A percentile compares a stretch with the other conserved stretches of the same genome.
phyloP scores from a whole-genome alignment of 2,113 vertebrate genomes.

The Neopipo cinnamomea region DNA sequence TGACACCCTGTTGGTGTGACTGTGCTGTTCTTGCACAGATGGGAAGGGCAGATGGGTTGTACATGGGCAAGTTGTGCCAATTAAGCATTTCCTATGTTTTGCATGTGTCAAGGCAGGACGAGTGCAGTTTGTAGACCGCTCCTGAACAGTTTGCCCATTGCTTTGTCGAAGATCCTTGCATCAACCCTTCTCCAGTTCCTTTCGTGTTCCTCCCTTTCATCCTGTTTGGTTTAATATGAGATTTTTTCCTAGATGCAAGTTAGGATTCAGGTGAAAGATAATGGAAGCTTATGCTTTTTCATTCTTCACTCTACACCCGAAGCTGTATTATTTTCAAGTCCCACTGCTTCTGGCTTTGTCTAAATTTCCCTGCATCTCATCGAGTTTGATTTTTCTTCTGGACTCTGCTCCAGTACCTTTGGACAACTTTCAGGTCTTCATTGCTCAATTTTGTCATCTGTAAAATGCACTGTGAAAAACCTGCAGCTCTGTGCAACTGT shows the following conservation, averaged over 20 bases:
- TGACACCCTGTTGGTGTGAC: not conserved
- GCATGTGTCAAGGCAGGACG: accelerated
- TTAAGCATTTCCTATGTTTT: not conserved
- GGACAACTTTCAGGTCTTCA: not conserved
- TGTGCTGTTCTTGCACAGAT: not conserved
- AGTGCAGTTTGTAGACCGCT: not conserved
- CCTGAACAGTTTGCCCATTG: not conserved
- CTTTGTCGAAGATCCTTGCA: not conserved
- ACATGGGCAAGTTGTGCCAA: not conserved
- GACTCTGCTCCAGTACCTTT: not conserved
- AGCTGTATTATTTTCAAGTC: not conserved
- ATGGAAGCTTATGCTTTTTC: not conserved
- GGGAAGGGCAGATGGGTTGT: not conserved
- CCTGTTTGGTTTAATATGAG: not conserved
- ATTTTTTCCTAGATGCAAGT: not conserved
- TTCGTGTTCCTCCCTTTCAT: not conserved
- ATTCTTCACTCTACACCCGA: not conserved
- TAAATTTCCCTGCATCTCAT: not conserved
- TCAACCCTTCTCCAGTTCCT: not conserved
- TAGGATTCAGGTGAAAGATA: not conserved
- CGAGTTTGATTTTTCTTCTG: not conserved
- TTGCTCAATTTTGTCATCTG: not conserved
- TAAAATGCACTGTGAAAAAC: not conserved
- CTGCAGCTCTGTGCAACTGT: not conserved
- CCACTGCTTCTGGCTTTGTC: not conserved